Percentiles rank a stretch among this genome's conserved stretches.
Conservation (phyloP, 2,113 vertebrate species). For the Protomyctophum bolini region DNA sequence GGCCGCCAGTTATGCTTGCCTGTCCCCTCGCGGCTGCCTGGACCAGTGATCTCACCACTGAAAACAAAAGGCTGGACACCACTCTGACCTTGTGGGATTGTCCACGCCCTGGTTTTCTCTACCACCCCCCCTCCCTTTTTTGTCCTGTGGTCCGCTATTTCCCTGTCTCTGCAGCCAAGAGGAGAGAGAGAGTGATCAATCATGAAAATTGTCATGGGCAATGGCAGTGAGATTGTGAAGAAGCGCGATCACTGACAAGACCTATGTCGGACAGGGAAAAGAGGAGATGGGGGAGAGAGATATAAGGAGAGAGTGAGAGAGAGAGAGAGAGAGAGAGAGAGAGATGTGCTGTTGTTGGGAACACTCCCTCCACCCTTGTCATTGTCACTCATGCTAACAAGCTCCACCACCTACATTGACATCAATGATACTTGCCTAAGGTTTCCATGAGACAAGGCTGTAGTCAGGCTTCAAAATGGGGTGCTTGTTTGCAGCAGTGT, state of each 20-base stretch:
- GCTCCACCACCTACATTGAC: constrained; percentile 1
- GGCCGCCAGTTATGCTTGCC: constrained; percentile 45
- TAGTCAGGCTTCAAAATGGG: constrained; percentile 69
- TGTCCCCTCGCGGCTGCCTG: constrained; percentile 46
- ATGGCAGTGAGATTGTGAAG: constrained; percentile 52
- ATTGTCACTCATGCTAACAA: constrained; percentile 56
- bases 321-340: neutral
- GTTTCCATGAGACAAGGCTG: constrained; percentile 48
- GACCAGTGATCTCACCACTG: constrained; percentile 59
- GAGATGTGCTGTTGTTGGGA: constrained; percentile 15
- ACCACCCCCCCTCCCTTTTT: constrained; percentile 17
- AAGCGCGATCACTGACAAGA: constrained; percentile 49
- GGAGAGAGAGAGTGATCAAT: constrained; percentile 59
- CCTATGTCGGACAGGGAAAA: neutral
- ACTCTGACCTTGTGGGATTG: constrained; percentile 69
- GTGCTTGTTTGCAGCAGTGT: constrained; percentile 55
- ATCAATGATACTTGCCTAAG: constrained; percentile 47
- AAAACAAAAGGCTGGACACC: constrained; percentile 71
- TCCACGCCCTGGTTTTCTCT: constrained; percentile 49
- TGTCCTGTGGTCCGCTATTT: constrained; percentile 20
- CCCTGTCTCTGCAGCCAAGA: constrained; percentile 50
- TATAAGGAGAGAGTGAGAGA: constrained; percentile 1
- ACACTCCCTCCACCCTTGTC: constrained; percentile 13
- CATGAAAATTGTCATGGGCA: constrained; percentile 62
- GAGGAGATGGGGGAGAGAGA: neutral